Evolutionary conservation across 2,888 invertebrate species (phyloP), one percentile per base, ranked within the genome.

Genomic region (Eudemis profundana): DNA sequence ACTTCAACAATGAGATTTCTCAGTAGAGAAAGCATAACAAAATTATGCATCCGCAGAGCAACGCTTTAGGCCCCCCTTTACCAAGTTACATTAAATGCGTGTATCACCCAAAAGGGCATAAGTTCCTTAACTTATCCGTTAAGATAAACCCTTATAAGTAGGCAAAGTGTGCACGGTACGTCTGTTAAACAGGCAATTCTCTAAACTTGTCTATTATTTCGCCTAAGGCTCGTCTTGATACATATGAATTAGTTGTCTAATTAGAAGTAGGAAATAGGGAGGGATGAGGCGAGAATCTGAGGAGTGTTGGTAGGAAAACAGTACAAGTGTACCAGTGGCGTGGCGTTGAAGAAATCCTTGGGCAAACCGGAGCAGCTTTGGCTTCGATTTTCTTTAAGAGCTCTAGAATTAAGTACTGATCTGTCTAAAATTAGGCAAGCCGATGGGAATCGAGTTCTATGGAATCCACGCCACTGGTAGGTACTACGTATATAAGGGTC

Each of bases 11-110:
- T 79, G 75, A 78, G 77, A 82, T 84, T 86, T 84, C 81, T 79
- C 82, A 78, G 80, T 78, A 78, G 79, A 82, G 80, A 79, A 79
- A 79, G 75, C 84, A 84, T 82, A 86, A 88, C 85, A 76, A 84
- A 81, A 89, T 87, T 87, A 89, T 87, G 84, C 86, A 86, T 72
- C 76, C 70, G 62, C 53, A 60, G 72, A 75, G 79, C 79, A 77
- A 80, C 80, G 81, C 78, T 77, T 77, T 75, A 75, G 77, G 76
- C 77, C 74, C 74, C 85, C 83, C 85, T 84, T 85, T 85, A 87
- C 83, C 79, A 86, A 89, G 87, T 89, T 86, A 86, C 82, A 83
- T 83, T 84, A 85, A 83, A 83, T 83, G 77, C 77, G 72, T 82
- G 73, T 78, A 74, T 78, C 77, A 78, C 42, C 14, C 23, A 14